Percentiles rank a stretch among this genome's conserved stretches.
These are phyloP conservation scores for Axinella damicornis DNA, from an alignment of 37 sponge, comb jelly and placozoan species.

Conservation along the genomic window DNA sequence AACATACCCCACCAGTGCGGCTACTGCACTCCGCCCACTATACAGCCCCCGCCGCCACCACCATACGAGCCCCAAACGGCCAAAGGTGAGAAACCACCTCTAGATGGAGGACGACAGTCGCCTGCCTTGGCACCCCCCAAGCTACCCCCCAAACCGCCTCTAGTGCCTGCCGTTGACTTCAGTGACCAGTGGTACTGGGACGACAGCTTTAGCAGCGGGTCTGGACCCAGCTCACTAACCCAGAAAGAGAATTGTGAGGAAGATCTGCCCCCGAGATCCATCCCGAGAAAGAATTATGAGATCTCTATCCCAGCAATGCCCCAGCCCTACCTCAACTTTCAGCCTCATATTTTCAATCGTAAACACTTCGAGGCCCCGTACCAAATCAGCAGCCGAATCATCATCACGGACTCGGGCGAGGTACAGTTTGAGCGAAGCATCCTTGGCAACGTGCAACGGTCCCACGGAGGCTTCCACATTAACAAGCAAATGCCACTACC, in stretches of 20 bases:
- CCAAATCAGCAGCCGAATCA: constrained; percentile 48
- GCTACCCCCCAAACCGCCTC: too few relatives aligned
- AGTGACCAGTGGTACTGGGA: too few relatives aligned
- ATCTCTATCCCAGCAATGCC: constrained; percentile 27
- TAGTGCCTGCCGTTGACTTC: too few relatives aligned
- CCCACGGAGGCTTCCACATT: constrained; percentile 17
- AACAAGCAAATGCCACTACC: constrained; percentile 20
- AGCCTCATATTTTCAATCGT: constrained; percentile 22
- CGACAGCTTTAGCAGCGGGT: too few relatives aligned
- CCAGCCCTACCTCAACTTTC: constrained; percentile 1
- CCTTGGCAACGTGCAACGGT: constrained; percentile 8
- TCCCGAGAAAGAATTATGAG: constrained; percentile 16
- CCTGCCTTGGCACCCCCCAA: too few relatives aligned
- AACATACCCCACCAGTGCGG: constrained; percentile 13
- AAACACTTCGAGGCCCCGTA: constrained; percentile 31
- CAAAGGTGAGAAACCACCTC: too few relatives aligned
- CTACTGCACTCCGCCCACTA: background rate
- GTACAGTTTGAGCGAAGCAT: constrained; percentile 36
- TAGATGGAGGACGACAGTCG: too few relatives aligned
- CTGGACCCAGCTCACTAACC: too few relatives aligned
- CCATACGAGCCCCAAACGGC: background rate
- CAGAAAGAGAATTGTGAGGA: too few relatives aligned
- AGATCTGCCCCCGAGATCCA: constrained; percentile 34
- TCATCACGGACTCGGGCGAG: constrained; percentile 46
- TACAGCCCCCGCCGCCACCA: background rate